A percentile compares a stretch with the other conserved stretches of the same genome.
Evolutionary conservation across 2,797 vertebrate species (phyloP).

Genomic region (Dermochelys coriacea): DNA sequence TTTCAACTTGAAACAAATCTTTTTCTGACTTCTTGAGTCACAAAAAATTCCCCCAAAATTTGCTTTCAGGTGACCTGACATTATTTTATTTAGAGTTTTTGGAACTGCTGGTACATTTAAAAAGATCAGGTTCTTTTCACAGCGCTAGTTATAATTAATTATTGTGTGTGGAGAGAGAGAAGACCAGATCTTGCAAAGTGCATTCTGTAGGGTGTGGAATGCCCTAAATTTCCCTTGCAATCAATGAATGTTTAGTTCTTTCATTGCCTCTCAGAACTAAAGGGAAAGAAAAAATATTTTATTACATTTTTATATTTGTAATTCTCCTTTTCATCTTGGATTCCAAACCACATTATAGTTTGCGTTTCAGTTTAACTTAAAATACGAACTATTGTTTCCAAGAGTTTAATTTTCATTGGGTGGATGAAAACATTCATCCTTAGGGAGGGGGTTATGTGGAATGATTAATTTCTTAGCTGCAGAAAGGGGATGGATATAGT

Average conservation of each 20-base stretch:
- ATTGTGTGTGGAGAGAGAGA: neutral
- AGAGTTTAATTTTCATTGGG: constrained; percentile 7
- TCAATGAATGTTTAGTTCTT: neutral
- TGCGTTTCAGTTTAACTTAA: too few relatives aligned
- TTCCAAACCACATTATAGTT: constrained; percentile 19
- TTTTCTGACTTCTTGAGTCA: neutral
- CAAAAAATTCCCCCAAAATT: neutral
- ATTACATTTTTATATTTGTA: constrained; percentile 51
- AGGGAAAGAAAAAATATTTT: constrained; percentile 28
- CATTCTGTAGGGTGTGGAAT: neutral
- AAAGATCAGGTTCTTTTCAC: neutral
- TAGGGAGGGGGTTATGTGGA: constrained; percentile 20
- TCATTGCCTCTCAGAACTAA: neutral
- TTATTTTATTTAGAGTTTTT: neutral
- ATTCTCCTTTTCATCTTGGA: constrained; percentile 15
- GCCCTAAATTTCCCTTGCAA: neutral
- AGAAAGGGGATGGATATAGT: constrained; percentile 32
- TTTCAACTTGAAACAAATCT: neutral
- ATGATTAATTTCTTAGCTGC: constrained; percentile 17
- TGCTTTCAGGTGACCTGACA: neutral
- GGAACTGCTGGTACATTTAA: neutral
- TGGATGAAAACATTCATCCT: neutral
- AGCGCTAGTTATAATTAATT: neutral
- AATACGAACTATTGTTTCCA: neutral
- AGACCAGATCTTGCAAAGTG: neutral